A percentile compares a stretch with the other conserved stretches of the same genome.
Conservation (phyloP, 2,888 invertebrate genomes). For the Euproctis similis region DNA sequence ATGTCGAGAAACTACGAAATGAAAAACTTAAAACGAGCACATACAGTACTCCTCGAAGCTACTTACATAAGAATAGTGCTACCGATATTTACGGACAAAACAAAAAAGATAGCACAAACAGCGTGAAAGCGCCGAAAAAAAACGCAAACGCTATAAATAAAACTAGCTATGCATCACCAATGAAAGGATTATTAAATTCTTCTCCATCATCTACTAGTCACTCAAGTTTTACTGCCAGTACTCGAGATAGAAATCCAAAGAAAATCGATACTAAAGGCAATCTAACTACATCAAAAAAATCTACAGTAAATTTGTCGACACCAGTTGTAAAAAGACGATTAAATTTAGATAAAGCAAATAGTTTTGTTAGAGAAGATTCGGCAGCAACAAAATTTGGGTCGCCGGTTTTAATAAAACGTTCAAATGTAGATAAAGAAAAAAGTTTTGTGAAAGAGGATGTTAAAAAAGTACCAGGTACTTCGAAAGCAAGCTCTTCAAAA, state of each 20-base stretch:
- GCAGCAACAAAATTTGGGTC: no score
- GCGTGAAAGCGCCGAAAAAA: constrained; percentile 42
- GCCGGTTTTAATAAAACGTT: constrained; percentile 6
- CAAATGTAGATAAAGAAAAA: constrained; percentile 10
- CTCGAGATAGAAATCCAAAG: constrained; percentile 18
- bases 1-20: constrained; percentile 25
- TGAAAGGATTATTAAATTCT: constrained; percentile 48
- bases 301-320: constrained; percentile 57
- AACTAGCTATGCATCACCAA: constrained; percentile 37
- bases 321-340: constrained; percentile 41
- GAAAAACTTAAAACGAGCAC: constrained; percentile 41
- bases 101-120: constrained; percentile 27
- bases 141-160: constrained; percentile 17
- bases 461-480: constrained; percentile 6
- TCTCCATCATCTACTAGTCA: constrained; percentile 43
- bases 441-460: constrained; percentile 12
- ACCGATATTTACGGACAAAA: constrained; percentile 54
- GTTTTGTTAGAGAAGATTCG: no score
- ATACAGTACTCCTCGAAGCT: constrained; percentile 40
- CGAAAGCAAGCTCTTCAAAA: background rate
- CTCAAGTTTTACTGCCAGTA: constrained; percentile 11
- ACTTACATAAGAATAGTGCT: constrained; percentile 40
- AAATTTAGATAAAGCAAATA: constrained; percentile 18
- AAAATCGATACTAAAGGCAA: constrained; percentile 18
- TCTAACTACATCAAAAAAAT: constrained; percentile 18